Evolutionary conservation across 2,888 invertebrate species (phyloP).

Genomic region (Zeuzera pyrina): DNA sequence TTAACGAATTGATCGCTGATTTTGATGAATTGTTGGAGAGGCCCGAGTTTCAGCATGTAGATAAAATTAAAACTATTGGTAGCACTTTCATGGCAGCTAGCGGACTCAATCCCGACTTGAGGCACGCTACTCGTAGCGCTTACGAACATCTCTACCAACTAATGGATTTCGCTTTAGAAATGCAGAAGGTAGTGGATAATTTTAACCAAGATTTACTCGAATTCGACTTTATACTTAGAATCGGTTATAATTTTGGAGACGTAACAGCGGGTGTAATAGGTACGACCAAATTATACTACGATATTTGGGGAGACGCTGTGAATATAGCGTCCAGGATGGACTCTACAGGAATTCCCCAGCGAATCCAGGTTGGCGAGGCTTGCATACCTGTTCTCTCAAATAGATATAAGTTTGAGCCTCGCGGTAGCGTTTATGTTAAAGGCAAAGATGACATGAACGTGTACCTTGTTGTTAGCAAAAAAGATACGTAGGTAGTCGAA

Average conservation of each 20-base stretch:
- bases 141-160: conserved; percentile 88
- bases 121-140: conserved; percentile 78
- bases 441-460: conserved; percentile 98
- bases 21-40: conserved; percentile 93
- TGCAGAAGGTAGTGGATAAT: conserved; percentile 89
- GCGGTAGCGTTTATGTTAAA: conserved; percentile 96
- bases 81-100: conserved; percentile 98
- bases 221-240: conserved; percentile 88
- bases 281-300: conserved; percentile 95
- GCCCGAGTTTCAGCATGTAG: conserved; percentile 87
- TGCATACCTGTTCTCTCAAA: conserved; percentile 80
- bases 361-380: conserved; percentile 87
- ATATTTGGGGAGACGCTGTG: conserved; percentile 99
- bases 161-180: conserved; percentile 93
- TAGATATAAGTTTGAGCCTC: conserved; percentile 89
- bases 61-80: conserved; percentile 98
- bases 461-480: conserved; percentile 78
- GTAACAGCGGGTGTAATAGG: conserved; percentile 98
- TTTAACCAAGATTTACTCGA: conserved; percentile 93
- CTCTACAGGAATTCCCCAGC: conserved; percentile 90
- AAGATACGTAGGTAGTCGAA: conserved; percentile 38
- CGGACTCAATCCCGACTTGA: conserved; percentile 87
- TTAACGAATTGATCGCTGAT: conserved; percentile 96
- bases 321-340: conserved; percentile 99
- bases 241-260: conserved; percentile 95